These are phyloP conservation scores for Meghimatium bilineatum DNA, from an alignment of 2,888 invertebrate species.

Conservation along the genomic window DNA sequence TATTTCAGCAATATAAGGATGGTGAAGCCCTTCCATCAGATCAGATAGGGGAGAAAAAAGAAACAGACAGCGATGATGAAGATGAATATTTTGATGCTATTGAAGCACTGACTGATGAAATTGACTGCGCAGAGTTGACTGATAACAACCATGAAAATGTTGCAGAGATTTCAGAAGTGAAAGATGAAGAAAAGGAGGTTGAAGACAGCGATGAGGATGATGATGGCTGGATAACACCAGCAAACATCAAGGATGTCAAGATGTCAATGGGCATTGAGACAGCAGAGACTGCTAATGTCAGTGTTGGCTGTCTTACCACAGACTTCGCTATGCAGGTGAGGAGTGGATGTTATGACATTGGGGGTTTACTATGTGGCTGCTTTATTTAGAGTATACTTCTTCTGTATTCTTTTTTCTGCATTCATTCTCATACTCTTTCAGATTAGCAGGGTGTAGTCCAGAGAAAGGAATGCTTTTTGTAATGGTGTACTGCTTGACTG, in stretches of 20 bases:
- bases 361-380: neutral
- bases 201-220: conserved; percentile 78
- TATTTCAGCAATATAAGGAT: conserved; percentile 47
- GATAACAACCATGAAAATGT: neutral
- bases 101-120: conserved; percentile 65
- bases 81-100: conserved; percentile 64
- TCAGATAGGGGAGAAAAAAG: conserved; percentile 58
- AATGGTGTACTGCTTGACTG: too few relatives aligned
- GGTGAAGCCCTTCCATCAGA: conserved; percentile 60
- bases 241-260: conserved; percentile 86
- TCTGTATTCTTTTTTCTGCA: too few relatives aligned
- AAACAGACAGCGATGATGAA: conserved; percentile 45
- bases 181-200: conserved; percentile 60
- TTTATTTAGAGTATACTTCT: too few relatives aligned
- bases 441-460: too few relatives aligned
- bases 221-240: conserved; percentile 89
- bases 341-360: neutral
- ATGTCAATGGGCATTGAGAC: conserved; percentile 82
- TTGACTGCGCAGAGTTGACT: conserved; percentile 61
- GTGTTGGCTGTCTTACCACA: conserved; percentile 95
- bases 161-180: conserved; percentile 14
- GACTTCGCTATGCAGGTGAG: conserved; percentile 94
- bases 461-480: too few relatives aligned
- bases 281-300: conserved; percentile 58
- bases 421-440: too few relatives aligned